A percentile compares a stretch with the other conserved stretches of the same genome.
phyloP scores from a whole-genome alignment of 2,113 vertebrate species.

The Oriolus oriolus region DNA sequence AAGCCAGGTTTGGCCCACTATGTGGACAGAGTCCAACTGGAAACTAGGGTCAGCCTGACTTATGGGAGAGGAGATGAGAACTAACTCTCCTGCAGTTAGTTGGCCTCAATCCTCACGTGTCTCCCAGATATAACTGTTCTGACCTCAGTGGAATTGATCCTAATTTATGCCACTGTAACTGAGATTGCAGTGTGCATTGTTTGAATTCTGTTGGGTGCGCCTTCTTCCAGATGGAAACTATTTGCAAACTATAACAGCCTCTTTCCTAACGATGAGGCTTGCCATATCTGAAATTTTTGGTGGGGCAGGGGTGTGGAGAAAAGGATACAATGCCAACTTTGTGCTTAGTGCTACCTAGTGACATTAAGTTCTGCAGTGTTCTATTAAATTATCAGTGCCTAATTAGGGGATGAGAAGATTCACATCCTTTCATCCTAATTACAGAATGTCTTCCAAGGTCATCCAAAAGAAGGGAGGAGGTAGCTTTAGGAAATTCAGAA shows the following conservation, averaged over 20 bases:
- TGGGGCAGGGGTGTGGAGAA: slow-evolving; percentile 23
- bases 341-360: background rate
- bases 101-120: background rate
- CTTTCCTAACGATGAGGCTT: slow-evolving; percentile 1
- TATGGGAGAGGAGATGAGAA: background rate
- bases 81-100: background rate
- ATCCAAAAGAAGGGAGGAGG: background rate
- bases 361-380: background rate
- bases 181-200: slow-evolving; percentile 11
- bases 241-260: slow-evolving; percentile 18
- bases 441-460: background rate
- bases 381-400: background rate
- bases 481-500: background rate
- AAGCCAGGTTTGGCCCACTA: background rate
- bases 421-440: background rate
- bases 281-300: slow-evolving; percentile 54
- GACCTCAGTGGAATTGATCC: slow-evolving; percentile 51
- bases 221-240: slow-evolving; percentile 60
- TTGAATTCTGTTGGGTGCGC: slow-evolving; percentile 25
- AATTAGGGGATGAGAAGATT: background rate
- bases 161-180: slow-evolving; percentile 52
- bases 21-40: background rate
- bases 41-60: background rate
- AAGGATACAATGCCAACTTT: background rate
- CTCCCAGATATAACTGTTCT: slow-evolving; percentile 20